A percentile compares a stretch with the other conserved stretches of the same genome.
Evolutionary conservation across 2,113 vertebrate genomes (phyloP).

Genomic region (Scytalopus superciliaris): DNA sequence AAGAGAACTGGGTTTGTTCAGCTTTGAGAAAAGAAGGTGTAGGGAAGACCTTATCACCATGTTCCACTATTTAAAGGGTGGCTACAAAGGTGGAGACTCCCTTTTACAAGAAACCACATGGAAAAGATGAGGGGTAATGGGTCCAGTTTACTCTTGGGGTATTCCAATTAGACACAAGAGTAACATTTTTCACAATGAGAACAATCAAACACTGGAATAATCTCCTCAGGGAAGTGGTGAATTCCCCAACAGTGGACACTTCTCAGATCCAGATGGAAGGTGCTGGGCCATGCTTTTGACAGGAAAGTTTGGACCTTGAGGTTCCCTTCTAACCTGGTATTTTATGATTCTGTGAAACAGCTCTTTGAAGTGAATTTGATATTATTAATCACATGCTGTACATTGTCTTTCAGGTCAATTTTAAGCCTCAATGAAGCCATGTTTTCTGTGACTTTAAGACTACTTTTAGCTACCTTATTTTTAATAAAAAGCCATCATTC

Average conservation of each 20-base stretch:
- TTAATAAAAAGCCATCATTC: neutral
- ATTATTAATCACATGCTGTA: neutral
- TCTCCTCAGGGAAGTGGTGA: neutral
- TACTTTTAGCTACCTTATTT: neutral
- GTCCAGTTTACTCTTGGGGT: neutral
- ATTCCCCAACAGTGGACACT: neutral
- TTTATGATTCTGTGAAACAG: neutral
- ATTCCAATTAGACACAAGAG: neutral
- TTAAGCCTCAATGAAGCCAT: neutral
- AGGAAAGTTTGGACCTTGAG: neutral
- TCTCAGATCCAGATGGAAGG: neutral
- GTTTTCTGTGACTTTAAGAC: neutral
- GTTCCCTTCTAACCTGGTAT: neutral
- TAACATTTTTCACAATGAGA: neutral
- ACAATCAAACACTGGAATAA: neutral
- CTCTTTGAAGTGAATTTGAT: neutral
- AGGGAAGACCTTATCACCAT: neutral
- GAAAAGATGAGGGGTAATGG: neutral
- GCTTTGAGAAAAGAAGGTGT: neutral
- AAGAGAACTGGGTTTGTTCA: neutral
- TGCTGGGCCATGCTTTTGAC: neutral
- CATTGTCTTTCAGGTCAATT: neutral
- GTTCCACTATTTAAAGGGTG: neutral
- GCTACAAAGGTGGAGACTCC: neutral
- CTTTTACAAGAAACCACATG: neutral